A percentile compares a stretch with the other conserved stretches of the same genome.
These are phyloP conservation scores for Anolis carolinensis DNA, from an alignment of 2,113 vertebrate genomes.

Conservation along the genomic window DNA sequence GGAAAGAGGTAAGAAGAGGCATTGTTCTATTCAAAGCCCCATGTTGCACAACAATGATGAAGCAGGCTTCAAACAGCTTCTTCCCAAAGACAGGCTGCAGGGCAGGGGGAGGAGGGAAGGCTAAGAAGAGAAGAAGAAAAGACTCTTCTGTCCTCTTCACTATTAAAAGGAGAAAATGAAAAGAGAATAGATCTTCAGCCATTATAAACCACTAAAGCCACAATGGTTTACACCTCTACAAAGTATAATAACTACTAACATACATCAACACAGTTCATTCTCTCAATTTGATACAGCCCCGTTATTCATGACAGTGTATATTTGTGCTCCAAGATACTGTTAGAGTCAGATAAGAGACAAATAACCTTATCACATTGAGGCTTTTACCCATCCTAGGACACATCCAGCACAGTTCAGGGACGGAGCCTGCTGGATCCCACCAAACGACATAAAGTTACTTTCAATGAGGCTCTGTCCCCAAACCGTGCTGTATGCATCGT, in stretches of 20 bases:
- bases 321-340: background rate
- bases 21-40: conserved; percentile 17
- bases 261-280: background rate
- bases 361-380: no score
- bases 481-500: no score
- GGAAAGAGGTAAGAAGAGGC: background rate
- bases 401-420: no score
- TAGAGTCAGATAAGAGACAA: background rate
- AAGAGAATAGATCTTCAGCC: conserved; percentile 21
- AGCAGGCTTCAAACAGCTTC: conserved; percentile 20
- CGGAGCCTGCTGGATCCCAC: no score
- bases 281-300: background rate
- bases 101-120: background rate
- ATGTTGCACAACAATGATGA: conserved; percentile 19
- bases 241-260: background rate
- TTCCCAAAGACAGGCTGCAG: background rate
- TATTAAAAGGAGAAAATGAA: conserved; percentile 32
- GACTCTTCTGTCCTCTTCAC: conserved; percentile 1
- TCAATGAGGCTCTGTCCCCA: no score
- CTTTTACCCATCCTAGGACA: no score
- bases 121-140: background rate
- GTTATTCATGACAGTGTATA: background rate
- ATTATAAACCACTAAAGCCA: conserved; percentile 26
- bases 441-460: no score
- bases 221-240: conserved; percentile 6